Base-by-base conservation (phyloP, 2,797 vertebrate genomes). In the Pitangus sulphuratus region DNA sequence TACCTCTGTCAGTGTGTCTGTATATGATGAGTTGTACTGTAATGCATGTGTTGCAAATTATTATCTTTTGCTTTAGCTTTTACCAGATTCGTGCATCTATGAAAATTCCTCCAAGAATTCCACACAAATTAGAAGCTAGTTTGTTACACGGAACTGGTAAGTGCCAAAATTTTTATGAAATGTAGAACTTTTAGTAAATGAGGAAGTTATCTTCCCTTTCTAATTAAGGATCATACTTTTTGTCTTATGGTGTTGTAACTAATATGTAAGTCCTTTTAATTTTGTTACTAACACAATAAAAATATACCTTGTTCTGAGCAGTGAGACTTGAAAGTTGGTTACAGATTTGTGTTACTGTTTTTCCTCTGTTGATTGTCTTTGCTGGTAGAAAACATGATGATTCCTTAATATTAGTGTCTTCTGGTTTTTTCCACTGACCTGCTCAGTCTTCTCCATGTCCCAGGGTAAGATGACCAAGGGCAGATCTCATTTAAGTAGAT, bases 71-170 rank as follows among this genome's bases (percentile, higher is more conserved):
- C 84, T 96, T 96, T 96, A 99, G 99, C 83, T 99, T 99, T 98
- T 99, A 99, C 98, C 99, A 99, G 98, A 98, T 99, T 61, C 99
- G 99, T 97, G 98, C 98, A 47, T 98, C 97, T 92, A 98, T 99
- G 97, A 99, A 99, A 98, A 98, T 99, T 89, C 99, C 99, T 93
- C 98, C 99, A 77, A 98, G 99, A 97, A 97, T 99, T 95, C 99
- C 99, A 83, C 99, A 99, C 97, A 99, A 98, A 98, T 97, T 99
- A 97, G 99, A 99, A 98, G 98, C 99, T 97, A 99, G 98, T 98
- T 98, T 99, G 56, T 98, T 99, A 96, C 98, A 98, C 92, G 98
- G 98, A 51, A 97, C 98, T 97, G 99, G 99, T 99, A 98, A 98
- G 98, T 88, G 61, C 84, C 82, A 84, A 84, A 85, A 57, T 40